Evolutionary conservation across 2,797 vertebrate species (phyloP).

Genomic region (Sebastes iracundus): DNA sequence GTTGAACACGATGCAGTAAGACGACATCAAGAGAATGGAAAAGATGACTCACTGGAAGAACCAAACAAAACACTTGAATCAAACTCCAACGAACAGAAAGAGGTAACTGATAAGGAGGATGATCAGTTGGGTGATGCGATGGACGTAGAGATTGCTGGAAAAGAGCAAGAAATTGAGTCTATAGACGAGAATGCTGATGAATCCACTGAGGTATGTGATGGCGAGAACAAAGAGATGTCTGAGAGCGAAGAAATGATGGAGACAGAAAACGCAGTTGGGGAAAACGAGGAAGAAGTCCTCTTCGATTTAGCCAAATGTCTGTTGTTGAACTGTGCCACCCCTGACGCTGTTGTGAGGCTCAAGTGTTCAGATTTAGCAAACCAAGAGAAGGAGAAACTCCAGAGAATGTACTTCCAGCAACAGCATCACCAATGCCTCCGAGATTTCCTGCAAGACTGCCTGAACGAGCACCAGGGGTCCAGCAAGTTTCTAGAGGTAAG

Average conservation of each 20-base stretch:
- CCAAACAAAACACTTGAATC: constrained; percentile 15
- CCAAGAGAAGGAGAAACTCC: constrained; percentile 73
- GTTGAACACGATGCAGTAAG: not conserved
- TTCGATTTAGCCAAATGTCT: constrained; percentile 71
- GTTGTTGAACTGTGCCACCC: constrained; percentile 83
- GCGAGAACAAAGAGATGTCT: not conserved
- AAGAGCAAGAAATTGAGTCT: constrained; percentile 15
- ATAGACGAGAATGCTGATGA: constrained; percentile 16
- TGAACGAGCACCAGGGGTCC: constrained; percentile 39
- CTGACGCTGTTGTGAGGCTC: constrained; percentile 83
- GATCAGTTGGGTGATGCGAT: constrained; percentile 9
- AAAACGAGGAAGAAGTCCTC: constrained; percentile 53
- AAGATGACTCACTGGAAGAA: not conserved
- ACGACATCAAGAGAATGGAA: constrained; percentile 3
- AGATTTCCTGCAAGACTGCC: constrained; percentile 69
- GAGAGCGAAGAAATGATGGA: constrained; percentile 42
- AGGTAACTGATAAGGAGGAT: not conserved
- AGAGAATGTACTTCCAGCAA: constrained; percentile 75
- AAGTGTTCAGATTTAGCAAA: constrained; percentile 72
- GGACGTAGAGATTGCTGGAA: not conserved
- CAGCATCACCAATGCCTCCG: constrained; percentile 79
- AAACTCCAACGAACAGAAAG: not conserved
- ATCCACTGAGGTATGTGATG: constrained; percentile 23
- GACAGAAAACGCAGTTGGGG: constrained; percentile 6
- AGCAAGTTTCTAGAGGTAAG: constrained; percentile 81